Evolutionary conservation across 1,140 invertebrate genomes (phyloP).

Genomic region (Anthonomus grandis): DNA sequence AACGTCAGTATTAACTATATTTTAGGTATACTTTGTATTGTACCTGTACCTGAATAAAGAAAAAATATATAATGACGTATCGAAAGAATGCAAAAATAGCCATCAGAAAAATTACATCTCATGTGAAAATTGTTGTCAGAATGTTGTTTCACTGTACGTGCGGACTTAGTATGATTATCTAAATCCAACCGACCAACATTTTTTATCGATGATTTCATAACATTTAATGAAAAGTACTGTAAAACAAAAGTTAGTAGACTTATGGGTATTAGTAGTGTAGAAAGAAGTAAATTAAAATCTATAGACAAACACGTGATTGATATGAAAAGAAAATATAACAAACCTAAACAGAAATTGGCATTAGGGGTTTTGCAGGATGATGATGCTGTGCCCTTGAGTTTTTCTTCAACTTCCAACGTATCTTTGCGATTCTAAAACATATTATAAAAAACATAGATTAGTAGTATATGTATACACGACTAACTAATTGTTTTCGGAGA

Average conservation of each 20-base stretch:
- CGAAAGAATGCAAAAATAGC: slow-evolving; percentile 2
- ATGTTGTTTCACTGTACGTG: slow-evolving; percentile 30
- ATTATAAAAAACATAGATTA: slow-evolving; percentile 20
- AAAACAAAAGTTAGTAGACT: slow-evolving; percentile 31
- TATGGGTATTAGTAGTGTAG: slow-evolving; percentile 37
- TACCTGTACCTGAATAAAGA: slow-evolving; percentile 14
- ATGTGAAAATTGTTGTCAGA: slow-evolving; percentile 47
- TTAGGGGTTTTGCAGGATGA: slow-evolving; percentile 40
- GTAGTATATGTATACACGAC: too few relatives aligned
- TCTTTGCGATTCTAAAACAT: slow-evolving; percentile 43
- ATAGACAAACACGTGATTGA: slow-evolving; percentile 37
- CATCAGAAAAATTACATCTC: slow-evolving; percentile 1
- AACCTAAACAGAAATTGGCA: slow-evolving; percentile 48
- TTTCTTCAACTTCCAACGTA: slow-evolving; percentile 39
- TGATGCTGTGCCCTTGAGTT: slow-evolving; percentile 37
- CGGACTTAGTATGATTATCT: slow-evolving; percentile 15
- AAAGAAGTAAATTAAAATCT: slow-evolving; percentile 32
- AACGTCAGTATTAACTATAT: slow-evolving; percentile 1
- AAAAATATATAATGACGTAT: slow-evolving; percentile 4
- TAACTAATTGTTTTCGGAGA: too few relatives aligned
- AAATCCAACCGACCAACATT: slow-evolving; percentile 13
- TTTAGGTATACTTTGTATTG: slow-evolving; percentile 1
- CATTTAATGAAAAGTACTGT: slow-evolving; percentile 11
- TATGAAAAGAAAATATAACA: slow-evolving; percentile 43
- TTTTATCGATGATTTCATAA: slow-evolving; percentile 1